A percentile compares a stretch with the other conserved stretches of the same genome.
phyloP scores from a whole-genome alignment of 2,113 vertebrate species.

The Cheilinus undulatus region DNA sequence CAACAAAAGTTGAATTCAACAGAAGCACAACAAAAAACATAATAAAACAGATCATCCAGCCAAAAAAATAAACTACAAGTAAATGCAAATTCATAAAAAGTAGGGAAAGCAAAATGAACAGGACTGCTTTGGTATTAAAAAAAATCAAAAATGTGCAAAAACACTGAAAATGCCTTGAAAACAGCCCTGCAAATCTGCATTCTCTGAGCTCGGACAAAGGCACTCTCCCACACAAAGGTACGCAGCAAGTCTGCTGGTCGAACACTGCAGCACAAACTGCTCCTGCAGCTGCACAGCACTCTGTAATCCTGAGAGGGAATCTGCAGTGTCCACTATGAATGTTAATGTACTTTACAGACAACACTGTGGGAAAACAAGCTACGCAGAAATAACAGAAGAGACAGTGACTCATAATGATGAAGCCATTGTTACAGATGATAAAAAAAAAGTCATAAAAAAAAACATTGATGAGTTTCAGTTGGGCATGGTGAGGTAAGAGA shows the following conservation, averaged over 20 bases:
- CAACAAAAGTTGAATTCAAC: background rate
- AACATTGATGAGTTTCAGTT: slow-evolving; percentile 10
- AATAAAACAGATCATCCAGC: background rate
- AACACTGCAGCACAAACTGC: slow-evolving; percentile 57
- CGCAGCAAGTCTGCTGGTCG: background rate
- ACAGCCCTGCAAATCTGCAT: background rate
- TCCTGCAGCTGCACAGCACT: slow-evolving; percentile 36
- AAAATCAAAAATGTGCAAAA: background rate
- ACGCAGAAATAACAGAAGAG: background rate
- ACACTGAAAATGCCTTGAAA: background rate
- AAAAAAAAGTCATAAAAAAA: slow-evolving; percentile 12
- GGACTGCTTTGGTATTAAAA: background rate
- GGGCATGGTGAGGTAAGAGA: slow-evolving; percentile 4
- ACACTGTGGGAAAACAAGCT: background rate
- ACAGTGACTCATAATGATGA: background rate
- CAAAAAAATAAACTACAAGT: background rate
- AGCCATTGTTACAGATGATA: background rate
- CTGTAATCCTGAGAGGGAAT: slow-evolving; percentile 46
- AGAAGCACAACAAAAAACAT: background rate
- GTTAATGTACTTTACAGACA: slow-evolving; percentile 8
- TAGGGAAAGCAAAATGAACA: background rate
- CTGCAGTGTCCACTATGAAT: slow-evolving; percentile 55
- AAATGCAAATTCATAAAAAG: background rate
- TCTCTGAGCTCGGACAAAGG: background rate
- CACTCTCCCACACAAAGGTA: slow-evolving; percentile 17